Evolutionary conservation across 2,113 vertebrate genomes (phyloP), one percentile per base, ranked within the genome.

Genomic region (Poecile atricapillus): DNA sequence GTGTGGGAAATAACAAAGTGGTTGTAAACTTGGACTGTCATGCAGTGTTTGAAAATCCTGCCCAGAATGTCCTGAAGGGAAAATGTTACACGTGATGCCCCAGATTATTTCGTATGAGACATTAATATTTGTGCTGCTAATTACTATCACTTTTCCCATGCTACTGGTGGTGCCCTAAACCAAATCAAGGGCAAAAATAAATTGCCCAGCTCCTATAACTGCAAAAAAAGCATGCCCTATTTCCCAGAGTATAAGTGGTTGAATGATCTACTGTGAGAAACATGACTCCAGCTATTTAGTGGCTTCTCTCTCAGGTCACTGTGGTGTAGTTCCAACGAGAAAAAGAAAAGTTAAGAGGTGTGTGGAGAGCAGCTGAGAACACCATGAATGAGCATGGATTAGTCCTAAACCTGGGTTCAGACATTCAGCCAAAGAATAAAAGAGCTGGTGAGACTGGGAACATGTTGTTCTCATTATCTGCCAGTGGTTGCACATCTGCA

Each of bases 401-500:
- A 83, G 56, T 60, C 47, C 83, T 90, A 68, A 93, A 93, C 83
- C 83, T 94, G 69, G 8, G 19, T 53, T 92, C 63, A 88, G 64
- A 50, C 64, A 71, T 43, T 22, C 21, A 65, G 64, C 62, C 73
- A 89, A 65, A 90, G 83, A 93, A 83, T 78, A 90, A 92, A 90
- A 69, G 90, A 95, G 46, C 43, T 89, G 77, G 85, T 84, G 87
- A 64, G 46, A 9, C n/a, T 13, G 75, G 53, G 83, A 93, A 94
- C 88, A 92, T 13, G 25, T 81, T 97, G 92, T 92, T 93, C 88
- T 92, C 73, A 59, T 90, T 94, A 89, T 89, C 53, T 75, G 73
- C 80, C 88, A 92, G 86, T 81, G 74, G 88, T 92, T 92, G 80
- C 69, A 89, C 92, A 90, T 96, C 90, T 96, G 92, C 83, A 93